Evolutionary conservation across 2,797 vertebrate species (phyloP), one percentile per base, ranked within the genome.

Genomic region (Todus mexicanus): DNA sequence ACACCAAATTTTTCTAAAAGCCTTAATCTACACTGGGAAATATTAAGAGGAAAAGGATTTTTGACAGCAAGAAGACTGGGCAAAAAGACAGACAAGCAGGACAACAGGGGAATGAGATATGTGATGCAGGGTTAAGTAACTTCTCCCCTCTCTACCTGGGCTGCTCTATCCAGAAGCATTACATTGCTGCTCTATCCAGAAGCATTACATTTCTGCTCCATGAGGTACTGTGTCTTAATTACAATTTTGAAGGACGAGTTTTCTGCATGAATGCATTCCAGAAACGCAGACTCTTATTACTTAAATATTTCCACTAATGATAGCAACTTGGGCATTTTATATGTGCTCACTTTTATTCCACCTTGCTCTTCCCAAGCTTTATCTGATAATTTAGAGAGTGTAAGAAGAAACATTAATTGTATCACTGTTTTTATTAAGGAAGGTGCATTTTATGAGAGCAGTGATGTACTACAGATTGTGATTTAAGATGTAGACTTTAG

Each of bases 221-320:
- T 37, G 26, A 84, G 56, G 79, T 90, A 79, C 51, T 61, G 21
- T 64, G 70, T 51, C 76, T 92, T 94, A 95, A 95, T 95, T 94
- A 95, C 92, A 84, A 94, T 93, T 92, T 91, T 84, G 69, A 60
- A 94, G 56, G 85, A 84, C 76, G 87, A 70, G 29, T 89, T 95
- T 92, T 95, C 92, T 90, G 73, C 92, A 92, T 95, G 92, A 95
- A 91, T 68, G 66, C 92, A 81, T 91, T 91, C 66, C 74, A 95
- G 84, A 90, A 95, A 84, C 61, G 68, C 83, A 95, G 79, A 60
- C 70, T 77, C 59, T 78, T 91, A 92, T 89, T 92, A 92, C 84
- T 93, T 94, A 94, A 95, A 95, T 90, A 93, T 91, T 96, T 84
- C 85, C 57, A 88, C 64, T 91, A 88, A 89, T 84, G 53, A 61